Base-by-base conservation (phyloP, 2,888 invertebrate species). In the Agonum fuliginosum region DNA sequence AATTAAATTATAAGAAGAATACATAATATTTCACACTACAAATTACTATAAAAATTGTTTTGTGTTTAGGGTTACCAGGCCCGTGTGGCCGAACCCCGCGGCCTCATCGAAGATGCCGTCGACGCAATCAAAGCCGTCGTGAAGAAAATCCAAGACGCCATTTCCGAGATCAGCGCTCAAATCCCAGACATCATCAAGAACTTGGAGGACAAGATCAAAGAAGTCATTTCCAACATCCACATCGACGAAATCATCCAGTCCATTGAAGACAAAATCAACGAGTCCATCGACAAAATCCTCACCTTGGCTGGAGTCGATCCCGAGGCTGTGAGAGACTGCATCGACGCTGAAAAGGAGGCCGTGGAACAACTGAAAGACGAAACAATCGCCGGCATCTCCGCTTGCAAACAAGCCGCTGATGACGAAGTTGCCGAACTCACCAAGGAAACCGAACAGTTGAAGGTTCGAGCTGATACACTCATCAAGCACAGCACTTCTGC, bases 241-340 rank as follows among this genome's bases (percentile, higher is more conserved):
- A 17, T 62, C 12, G 30, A 62, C 17, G 65, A 74, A 17, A 41
- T 46, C n/a, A 30, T 65, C n/a, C 17, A 46, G 3, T 10, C 24
- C 5, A 46, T 74, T 17, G n/a, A 20, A 6, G n/a, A 8, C 3
- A 46, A 14, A 14, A 74, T 74, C 19, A 27, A 74, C 17, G 30
- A 74, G 1, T 14, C 27, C 14, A 46, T 74, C 4, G 65, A 65
- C n/a, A 27, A 17, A 0, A 65, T 74, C 43, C 17, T 74, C 8
- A 2, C 14, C 0, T 3, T 17, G 4, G 46, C 30, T n/a, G 74
- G 74, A 14, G 10, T 74, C 17, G 62, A 74, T 46, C 43, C 65
- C 1, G 34, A 54, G 10, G 65, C 24, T 12, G 74, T 58, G n/a
- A 62, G 46, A 27, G 74, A 37, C 43, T 74, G 74, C 12, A 74